Evolutionary conservation across 2,888 invertebrate genomes (phyloP), one percentile per base, ranked within the genome.

Genomic region (Nysson spinosus): DNA sequence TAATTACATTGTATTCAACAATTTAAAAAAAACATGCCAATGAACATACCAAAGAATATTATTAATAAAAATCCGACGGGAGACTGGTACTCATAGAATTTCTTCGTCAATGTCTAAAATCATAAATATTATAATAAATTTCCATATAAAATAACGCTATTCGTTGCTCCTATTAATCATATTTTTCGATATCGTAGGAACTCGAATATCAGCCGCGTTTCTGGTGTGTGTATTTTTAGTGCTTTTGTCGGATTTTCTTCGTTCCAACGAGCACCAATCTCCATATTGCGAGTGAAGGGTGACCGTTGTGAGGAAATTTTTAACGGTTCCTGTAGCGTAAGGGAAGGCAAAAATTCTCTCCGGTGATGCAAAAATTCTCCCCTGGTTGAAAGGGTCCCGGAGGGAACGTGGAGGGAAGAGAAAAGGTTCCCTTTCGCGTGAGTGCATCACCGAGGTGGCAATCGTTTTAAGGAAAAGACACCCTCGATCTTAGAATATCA

Each of bases 381-480:
- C n/a, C n/a, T n/a, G n/a, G n/a, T n/a, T n/a, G n/a, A n/a, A 51
- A 40, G 22, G 35, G 34, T 43, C 52, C 52, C 46, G 12, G 22
- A 47, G 46, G 37, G 34, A 24, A 22, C 17, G 24, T 19, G 46
- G 30, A 47, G 32, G n/a, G 17, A 56, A 54, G 49, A 55, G 58
- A 66, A 56, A 58, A 35, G 57, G 51, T 37, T 49, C 35, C 17
- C 37, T 62, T 35, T 28, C 52, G 66, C 70, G 69, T 70, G 57
- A 69, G 37, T 64, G 63, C 66, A 40, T 69, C 61, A 62, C 68
- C 69, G 52, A 55, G 52, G 68, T 70, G 67, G 66, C 55, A 73
- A 80, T 78, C 68, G 71, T 65, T 77, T 75, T 69, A 69, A 69
- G 62, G 56, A 66, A 58, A 56, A 51, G 62, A 60, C 39, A 37